These are phyloP conservation scores for Phrynosoma blainvillii DNA, from an alignment of 2,113 vertebrate genomes.

Conservation along the genomic window DNA sequence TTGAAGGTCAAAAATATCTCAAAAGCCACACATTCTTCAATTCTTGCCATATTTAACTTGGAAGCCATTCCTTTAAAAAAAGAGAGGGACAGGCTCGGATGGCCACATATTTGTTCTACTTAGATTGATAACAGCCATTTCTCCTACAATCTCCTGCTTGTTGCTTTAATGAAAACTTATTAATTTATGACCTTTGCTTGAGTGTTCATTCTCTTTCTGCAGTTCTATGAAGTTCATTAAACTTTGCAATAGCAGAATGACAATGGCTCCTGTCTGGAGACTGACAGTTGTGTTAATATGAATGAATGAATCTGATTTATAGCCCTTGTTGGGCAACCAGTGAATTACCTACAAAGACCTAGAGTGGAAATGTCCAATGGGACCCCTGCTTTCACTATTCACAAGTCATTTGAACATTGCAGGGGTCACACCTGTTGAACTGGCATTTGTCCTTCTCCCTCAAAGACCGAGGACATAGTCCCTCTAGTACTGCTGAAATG, in stretches of 20 bases:
- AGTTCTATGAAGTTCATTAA: not conserved
- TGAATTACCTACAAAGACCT: not conserved
- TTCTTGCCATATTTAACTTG: not conserved
- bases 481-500: not conserved
- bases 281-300: not conserved
- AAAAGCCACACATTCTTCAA: not conserved
- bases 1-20: not conserved
- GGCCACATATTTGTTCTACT: not conserved
- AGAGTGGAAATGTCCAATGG: not conserved
- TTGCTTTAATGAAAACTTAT: conserved; percentile 8
- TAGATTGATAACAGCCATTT: not conserved
- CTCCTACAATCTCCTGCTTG: not conserved
- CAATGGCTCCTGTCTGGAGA: not conserved
- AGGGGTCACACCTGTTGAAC: not conserved
- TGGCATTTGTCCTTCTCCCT: not conserved
- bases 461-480: not conserved
- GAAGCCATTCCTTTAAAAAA: no score
- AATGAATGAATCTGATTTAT: conserved; percentile 3
- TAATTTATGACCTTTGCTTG: conserved; percentile 4
- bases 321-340: not conserved
- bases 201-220: not conserved
- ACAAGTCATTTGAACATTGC: not conserved
- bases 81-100: no score
- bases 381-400: not conserved
- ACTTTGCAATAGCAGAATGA: not conserved